Percentiles rank a stretch among this genome's conserved stretches.
Evolutionary conservation across 2,113 vertebrate genomes (phyloP).

Genomic region (Tychaedon coryphoeus): DNA sequence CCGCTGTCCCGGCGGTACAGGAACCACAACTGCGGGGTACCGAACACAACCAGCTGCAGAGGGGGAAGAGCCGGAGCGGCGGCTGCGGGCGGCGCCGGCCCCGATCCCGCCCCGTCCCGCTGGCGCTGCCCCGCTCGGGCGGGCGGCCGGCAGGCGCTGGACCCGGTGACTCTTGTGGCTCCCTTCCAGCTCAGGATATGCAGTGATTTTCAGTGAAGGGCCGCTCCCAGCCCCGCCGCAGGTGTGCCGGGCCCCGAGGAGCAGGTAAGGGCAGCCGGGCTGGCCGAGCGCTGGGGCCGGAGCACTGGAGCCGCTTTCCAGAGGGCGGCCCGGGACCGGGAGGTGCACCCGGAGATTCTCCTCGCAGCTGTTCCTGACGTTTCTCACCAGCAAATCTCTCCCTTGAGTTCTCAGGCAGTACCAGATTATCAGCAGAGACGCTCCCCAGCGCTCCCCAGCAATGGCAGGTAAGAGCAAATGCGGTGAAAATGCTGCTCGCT

Average conservation of each 20-base stretch:
- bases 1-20: neutral
- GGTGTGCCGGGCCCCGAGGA: neutral
- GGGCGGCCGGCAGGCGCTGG: neutral
- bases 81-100: neutral
- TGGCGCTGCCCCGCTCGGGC: too few species aligned
- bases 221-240: neutral
- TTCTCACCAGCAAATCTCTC: neutral
- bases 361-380: rapidly evolving
- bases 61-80: rapidly evolving
- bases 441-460: neutral
- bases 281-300: rapidly evolving
- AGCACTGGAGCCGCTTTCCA: too few species aligned
- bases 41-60: neutral
- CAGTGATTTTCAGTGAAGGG: too few species aligned
- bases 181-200: neutral
- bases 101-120: neutral
- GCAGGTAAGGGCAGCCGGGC: neutral
- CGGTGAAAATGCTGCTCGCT: rapidly evolving
- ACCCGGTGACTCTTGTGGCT: neutral
- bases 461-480: constrained; percentile 37
- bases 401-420: neutral
- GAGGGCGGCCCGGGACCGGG: neutral
- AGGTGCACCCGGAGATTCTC: rapidly evolving
- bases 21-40: neutral
- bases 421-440: neutral